phyloP scores from a whole-genome alignment of 2,113 vertebrate species.

The Microtus ochrogaster region DNA sequence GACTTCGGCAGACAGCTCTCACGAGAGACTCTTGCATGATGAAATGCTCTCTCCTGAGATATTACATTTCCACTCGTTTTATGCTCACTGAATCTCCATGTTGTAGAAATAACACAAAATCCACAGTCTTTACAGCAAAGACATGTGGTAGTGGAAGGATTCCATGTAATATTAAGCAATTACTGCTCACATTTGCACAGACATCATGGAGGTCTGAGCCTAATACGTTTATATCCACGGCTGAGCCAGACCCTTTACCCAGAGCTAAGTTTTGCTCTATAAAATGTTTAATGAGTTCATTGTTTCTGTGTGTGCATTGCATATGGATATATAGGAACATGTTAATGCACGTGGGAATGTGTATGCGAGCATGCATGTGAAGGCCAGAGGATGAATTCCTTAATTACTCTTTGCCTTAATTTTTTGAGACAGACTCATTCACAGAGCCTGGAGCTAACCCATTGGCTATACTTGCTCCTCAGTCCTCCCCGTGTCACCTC shows the following conservation, averaged over 20 bases:
- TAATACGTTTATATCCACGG: not conserved
- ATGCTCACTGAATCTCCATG: not conserved
- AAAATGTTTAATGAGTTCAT: not conserved
- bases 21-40: not conserved
- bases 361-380: not conserved
- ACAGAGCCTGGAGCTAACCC: not conserved
- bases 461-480: too few species aligned
- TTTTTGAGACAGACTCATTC: not conserved
- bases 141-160: not conserved
- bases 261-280: not conserved
- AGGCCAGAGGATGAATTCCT: not conserved
- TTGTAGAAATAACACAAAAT: not conserved
- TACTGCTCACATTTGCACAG: not conserved
- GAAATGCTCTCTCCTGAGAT: not conserved
- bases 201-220: not conserved
- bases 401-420: not conserved
- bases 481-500: too few species aligned
- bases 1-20: not conserved
- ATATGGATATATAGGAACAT: not conserved
- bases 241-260: not conserved
- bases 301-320: not conserved
- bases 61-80: not conserved
- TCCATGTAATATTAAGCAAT: not conserved
- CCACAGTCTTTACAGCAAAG: not conserved
- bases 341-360: not conserved